These are phyloP conservation scores for Macrophya annulata DNA, from an alignment of 2,888 invertebrate species.

Conservation along the genomic window DNA sequence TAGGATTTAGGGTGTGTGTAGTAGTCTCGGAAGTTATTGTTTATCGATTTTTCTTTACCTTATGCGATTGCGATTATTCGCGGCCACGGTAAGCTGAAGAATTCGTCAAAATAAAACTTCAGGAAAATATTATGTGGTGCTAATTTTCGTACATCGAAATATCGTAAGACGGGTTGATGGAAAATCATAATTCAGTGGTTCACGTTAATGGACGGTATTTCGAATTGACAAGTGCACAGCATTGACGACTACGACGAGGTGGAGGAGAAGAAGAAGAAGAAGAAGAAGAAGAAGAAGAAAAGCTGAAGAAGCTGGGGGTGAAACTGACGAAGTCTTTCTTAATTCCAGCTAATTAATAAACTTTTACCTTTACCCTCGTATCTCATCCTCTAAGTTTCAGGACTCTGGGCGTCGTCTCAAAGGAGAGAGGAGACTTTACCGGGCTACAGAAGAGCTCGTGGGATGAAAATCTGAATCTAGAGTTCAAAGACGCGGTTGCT, in stretches of 20 bases:
- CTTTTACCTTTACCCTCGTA: slow-evolving; percentile 70
- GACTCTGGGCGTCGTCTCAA: slow-evolving; percentile 1
- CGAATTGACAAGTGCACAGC: slow-evolving; percentile 31
- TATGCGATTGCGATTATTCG: no score
- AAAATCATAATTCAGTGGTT: not conserved
- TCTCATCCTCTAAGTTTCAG: slow-evolving; percentile 31
- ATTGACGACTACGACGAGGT: slow-evolving; percentile 35
- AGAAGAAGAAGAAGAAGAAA: slow-evolving; percentile 50
- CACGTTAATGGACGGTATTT: not conserved
- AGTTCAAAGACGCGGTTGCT: slow-evolving; percentile 34
- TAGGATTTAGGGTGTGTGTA: no score
- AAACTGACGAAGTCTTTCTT: slow-evolving; percentile 63
- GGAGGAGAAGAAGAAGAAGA: slow-evolving; percentile 49
- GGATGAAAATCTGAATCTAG: slow-evolving; percentile 22
- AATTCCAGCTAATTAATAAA: slow-evolving; percentile 77
- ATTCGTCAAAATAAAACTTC: no score
- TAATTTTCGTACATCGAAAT: not conserved
- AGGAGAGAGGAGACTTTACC: not conserved
- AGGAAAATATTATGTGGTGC: no score
- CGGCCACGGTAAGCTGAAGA: no score
- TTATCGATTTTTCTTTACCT: no score
- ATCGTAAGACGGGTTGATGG: not conserved
- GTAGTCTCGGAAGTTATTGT: no score
- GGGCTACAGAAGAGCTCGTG: not conserved
- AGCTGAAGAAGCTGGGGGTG: not conserved